phyloP scores from a whole-genome alignment of 2,113 vertebrate species.

The Octodon degus region DNA sequence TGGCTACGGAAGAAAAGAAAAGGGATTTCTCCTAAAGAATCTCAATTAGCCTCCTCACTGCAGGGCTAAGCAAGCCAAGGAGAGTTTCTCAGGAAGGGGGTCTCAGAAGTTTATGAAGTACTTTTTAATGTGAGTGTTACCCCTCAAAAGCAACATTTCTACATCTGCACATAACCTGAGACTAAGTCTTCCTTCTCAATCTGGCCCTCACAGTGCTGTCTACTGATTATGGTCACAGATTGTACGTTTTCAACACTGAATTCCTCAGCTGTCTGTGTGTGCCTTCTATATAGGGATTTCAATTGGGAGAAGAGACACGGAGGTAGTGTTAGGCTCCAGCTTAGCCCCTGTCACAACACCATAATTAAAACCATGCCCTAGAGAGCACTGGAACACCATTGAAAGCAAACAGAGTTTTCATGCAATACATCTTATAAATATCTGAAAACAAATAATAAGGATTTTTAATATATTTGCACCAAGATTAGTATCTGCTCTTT shows the following conservation, averaged over 20 bases:
- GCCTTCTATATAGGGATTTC: not conserved
- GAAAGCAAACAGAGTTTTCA: conserved; percentile 45
- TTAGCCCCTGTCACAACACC: conserved; percentile 56
- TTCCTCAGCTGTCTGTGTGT: not conserved
- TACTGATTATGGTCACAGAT: not conserved
- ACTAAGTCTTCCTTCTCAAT: conserved; percentile 30
- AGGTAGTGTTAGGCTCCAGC: conserved; percentile 64
- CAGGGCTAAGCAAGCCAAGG: conserved; percentile 1
- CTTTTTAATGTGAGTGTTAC: not conserved
- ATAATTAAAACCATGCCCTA: conserved; percentile 54
- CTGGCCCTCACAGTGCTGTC: not conserved
- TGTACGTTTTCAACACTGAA: not conserved
- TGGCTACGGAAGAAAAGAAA: conserved; percentile 45
- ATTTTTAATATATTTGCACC: conserved; percentile 63
- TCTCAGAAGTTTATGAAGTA: conserved; percentile 13
- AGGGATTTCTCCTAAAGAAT: conserved; percentile 68
- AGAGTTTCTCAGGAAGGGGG: conserved; percentile 41
- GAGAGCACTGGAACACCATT: not conserved
- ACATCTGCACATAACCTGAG: not conserved
- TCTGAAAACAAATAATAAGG: conserved; percentile 62
- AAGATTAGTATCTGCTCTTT: conserved; percentile 46
- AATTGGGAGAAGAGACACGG: not conserved
- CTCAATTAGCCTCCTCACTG: conserved; percentile 57
- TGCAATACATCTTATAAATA: conserved; percentile 55
- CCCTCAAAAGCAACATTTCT: not conserved